phyloP scores from a whole-genome alignment of 2,888 invertebrate species.

The Venustoraphidia nigricollis region DNA sequence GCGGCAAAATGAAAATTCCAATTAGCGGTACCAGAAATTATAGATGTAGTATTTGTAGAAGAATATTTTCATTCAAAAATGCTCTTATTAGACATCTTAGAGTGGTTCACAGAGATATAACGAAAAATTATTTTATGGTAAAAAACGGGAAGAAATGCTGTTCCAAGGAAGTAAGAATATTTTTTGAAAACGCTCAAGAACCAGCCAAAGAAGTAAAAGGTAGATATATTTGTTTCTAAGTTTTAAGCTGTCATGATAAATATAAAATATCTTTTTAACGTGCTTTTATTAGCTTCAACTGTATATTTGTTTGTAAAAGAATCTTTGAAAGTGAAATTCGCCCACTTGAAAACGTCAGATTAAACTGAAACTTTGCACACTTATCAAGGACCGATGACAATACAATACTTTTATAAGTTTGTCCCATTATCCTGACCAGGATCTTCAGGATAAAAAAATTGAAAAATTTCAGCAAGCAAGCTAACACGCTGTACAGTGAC shows the following conservation, averaged over 20 bases:
- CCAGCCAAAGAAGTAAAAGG: not conserved
- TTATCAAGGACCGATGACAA: too few relatives aligned
- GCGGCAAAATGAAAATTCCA: not conserved
- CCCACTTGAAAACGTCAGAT: too few relatives aligned
- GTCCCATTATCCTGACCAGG: too few relatives aligned
- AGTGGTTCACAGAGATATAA: constrained; percentile 2
- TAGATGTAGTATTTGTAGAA: constrained; percentile 1
- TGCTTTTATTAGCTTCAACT: too few relatives aligned
- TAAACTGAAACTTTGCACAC: too few relatives aligned
- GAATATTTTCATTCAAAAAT: constrained; percentile 2
- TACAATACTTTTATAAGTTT: too few relatives aligned
- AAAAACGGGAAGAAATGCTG: constrained; percentile 1
- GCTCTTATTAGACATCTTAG: constrained; percentile 4
- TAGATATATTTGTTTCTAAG: not conserved
- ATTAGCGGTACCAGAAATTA: not conserved
- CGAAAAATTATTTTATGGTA: not conserved
- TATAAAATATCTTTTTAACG: not conserved
- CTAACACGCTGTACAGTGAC: too few relatives aligned
- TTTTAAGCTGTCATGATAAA: not conserved
- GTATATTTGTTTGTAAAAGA: too few relatives aligned
- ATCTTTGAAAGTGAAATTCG: too few relatives aligned
- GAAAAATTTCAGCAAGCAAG: too few relatives aligned
- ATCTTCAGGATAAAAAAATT: too few relatives aligned
- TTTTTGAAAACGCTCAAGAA: constrained; percentile 2
- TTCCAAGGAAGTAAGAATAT: not conserved